Conservation (phyloP, 2,888 invertebrate species). For the Morpho achilles region DNA sequence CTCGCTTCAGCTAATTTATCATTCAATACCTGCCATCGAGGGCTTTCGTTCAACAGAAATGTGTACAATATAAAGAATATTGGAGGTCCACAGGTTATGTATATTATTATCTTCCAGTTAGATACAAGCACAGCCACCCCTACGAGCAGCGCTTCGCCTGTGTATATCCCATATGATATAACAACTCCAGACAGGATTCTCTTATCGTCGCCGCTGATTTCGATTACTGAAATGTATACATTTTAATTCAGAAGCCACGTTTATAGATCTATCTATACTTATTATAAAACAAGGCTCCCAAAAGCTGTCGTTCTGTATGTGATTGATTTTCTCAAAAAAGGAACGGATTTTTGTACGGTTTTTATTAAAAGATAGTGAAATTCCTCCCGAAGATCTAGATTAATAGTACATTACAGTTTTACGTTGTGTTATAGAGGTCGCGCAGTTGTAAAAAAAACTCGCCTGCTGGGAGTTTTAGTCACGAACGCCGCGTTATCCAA, state of each 20-base stretch:
- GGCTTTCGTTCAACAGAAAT: slow-evolving; percentile 53
- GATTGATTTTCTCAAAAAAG: no score
- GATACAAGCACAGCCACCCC: slow-evolving; percentile 51
- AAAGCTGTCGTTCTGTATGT: no score
- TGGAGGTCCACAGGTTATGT: slow-evolving; percentile 54
- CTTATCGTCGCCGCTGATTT: slow-evolving; percentile 49
- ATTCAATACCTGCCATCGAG: slow-evolving; percentile 58
- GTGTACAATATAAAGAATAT: slow-evolving; percentile 46
- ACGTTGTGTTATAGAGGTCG: no score
- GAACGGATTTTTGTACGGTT: no score
- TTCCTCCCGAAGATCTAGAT: no score
- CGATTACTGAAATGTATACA: slow-evolving; percentile 48
- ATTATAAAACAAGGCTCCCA: no score
- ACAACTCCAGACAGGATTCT: slow-evolving; percentile 54
- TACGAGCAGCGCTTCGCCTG: slow-evolving; percentile 56
- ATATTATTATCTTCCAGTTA: slow-evolving; percentile 55
- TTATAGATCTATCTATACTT: no score
- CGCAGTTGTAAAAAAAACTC: no score
- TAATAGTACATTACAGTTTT: no score
- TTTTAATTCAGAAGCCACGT: background rate
- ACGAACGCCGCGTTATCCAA: no score
- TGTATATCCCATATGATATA: slow-evolving; percentile 51
- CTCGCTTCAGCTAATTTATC: slow-evolving; percentile 51
- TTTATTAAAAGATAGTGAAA: no score
- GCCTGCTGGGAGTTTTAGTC: no score